phyloP scores from a whole-genome alignment of 2,797 vertebrate genomes.

The Xiphophorus birchmanni region DNA sequence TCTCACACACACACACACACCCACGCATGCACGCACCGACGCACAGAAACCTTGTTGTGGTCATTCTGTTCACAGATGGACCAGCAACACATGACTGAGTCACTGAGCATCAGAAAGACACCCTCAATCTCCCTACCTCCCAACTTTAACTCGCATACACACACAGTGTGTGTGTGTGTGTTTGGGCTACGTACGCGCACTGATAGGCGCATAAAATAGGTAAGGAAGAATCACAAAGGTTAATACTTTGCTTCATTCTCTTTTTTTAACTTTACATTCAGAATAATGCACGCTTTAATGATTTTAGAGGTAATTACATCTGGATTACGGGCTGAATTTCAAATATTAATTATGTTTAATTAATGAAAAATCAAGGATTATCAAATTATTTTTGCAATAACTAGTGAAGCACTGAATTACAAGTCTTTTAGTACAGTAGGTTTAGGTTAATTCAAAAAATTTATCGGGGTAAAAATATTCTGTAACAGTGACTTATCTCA shows the following conservation, averaged over 20 bases:
- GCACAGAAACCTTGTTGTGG: constrained; percentile 61
- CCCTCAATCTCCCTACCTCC: constrained; percentile 57
- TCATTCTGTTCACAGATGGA: constrained; percentile 88
- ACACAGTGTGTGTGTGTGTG: constrained; percentile 33
- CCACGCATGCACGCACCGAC: constrained; percentile 35
- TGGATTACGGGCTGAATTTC: constrained; percentile 21
- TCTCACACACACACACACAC: constrained; percentile 62
- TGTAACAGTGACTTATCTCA: constrained; percentile 6
- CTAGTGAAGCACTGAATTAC: constrained; percentile 39
- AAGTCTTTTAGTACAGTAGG: constrained; percentile 25
- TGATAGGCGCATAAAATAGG: constrained; percentile 76
- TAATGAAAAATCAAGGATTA: constrained; percentile 30
- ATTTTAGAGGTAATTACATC: not conserved
- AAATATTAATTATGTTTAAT: constrained; percentile 29
- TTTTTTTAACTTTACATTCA: not conserved
- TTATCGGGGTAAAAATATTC: constrained; percentile 9
- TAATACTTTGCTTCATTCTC: constrained; percentile 47
- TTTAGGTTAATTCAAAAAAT: constrained; percentile 35
- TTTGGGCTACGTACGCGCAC: constrained; percentile 61
- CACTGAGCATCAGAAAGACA: constrained; percentile 74
- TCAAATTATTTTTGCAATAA: constrained; percentile 48
- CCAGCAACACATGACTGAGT: constrained; percentile 85
- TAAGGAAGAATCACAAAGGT: constrained; percentile 77
- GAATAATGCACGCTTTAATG: not conserved
- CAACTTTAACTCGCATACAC: constrained; percentile 23